These are phyloP conservation scores for Pagrus major DNA, from an alignment of 2,113 vertebrate species.

Conservation along the genomic window DNA sequence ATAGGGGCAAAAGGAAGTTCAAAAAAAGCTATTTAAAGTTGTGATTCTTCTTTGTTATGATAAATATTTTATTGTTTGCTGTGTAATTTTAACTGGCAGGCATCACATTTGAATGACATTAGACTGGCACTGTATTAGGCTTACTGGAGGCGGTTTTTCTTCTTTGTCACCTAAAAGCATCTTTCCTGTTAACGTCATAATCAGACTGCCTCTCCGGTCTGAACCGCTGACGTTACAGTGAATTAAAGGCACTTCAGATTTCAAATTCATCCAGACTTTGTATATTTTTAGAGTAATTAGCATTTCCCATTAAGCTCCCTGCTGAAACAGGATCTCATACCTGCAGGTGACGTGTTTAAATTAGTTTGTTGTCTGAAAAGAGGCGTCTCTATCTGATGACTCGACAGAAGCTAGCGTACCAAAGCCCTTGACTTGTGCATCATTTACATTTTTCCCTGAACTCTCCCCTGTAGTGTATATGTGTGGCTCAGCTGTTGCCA, in stretches of 20 bases:
- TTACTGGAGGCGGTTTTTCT: neutral
- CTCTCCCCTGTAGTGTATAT: slow-evolving; percentile 17
- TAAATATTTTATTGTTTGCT: neutral
- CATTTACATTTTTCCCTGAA: slow-evolving; percentile 10
- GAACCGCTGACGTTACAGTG: neutral
- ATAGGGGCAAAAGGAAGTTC: neutral
- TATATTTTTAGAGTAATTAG: neutral
- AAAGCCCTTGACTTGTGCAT: neutral
- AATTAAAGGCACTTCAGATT: neutral
- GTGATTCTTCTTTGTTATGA: neutral
- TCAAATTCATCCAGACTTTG: neutral
- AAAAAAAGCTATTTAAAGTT: neutral
- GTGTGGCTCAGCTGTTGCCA: slow-evolving; percentile 43
- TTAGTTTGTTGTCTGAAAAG: slow-evolving; percentile 11
- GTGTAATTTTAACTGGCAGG: neutral
- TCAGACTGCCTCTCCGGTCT: neutral
- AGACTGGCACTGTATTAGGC: neutral
- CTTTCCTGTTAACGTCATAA: neutral
- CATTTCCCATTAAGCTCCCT: neutral
- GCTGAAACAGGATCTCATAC: neutral
- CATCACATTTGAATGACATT: neutral
- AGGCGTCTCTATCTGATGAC: neutral
- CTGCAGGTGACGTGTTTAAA: neutral
- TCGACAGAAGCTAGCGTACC: neutral
- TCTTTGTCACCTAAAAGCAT: neutral